A percentile compares a stretch with the other conserved stretches of the same genome.
Conservation (phyloP, 2,797 vertebrate genomes). For the Borostomias antarcticus region DNA sequence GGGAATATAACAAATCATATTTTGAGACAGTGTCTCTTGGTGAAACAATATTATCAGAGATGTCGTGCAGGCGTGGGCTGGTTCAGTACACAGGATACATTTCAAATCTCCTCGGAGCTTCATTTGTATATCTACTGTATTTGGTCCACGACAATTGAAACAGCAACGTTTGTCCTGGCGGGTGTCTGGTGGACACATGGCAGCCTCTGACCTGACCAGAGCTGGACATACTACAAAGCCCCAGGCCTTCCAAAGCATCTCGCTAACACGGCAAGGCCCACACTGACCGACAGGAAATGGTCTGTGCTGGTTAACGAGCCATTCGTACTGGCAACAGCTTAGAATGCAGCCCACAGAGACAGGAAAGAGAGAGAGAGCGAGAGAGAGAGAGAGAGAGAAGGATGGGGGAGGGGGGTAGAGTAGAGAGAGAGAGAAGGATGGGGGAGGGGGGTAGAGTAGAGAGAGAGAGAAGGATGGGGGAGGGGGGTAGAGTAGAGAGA, state of each 20-base stretch:
- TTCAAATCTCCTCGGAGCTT: too few relatives aligned
- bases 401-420: too few relatives aligned
- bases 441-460: background rate
- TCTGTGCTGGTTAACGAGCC: constrained; percentile 1
- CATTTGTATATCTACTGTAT: too few relatives aligned
- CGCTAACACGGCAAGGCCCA: background rate
- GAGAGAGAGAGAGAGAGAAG: background rate
- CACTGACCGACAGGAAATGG: background rate
- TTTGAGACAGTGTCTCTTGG: too few relatives aligned
- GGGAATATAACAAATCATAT: too few relatives aligned
- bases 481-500: background rate
- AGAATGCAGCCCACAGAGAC: background rate
- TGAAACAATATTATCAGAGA: too few relatives aligned
- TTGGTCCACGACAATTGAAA: too few relatives aligned
- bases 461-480: background rate
- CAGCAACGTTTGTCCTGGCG: too few relatives aligned
- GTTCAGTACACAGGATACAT: too few relatives aligned
- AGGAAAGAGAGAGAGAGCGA: background rate
- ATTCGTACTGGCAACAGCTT: background rate
- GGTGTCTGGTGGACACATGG: background rate
- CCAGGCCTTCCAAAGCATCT: background rate
- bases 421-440: background rate
- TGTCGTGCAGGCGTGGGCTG: too few relatives aligned
- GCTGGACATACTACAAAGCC: background rate
- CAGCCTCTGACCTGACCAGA: constrained; percentile 1